Base-by-base conservation (phyloP, 2,797 vertebrate genomes). In the Oreochromis mossambicus region DNA sequence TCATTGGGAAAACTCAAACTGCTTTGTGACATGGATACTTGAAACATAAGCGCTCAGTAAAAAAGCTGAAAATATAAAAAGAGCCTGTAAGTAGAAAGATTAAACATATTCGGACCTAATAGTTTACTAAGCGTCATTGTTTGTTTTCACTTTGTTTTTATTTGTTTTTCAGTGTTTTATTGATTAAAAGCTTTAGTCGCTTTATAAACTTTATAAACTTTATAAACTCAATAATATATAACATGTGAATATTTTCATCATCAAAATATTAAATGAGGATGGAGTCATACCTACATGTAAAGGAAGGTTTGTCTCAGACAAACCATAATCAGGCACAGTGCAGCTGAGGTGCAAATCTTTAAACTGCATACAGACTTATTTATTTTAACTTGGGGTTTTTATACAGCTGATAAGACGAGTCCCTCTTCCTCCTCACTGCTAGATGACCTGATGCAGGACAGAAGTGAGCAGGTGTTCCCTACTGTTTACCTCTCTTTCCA, bases 31-130 rank as follows among this genome's bases (percentile, higher is more conserved):
- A 34, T 1, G 58, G 29, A 63, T 4, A 11, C 17, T 36, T 63
- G 32, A 63, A 63, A 7, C 9, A 63, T 19, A 8, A 17, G 26
- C 7, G 5, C 58, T 63, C 15, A 48, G 46, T 48, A 15, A 6
- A 15, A 12, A 63, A 36, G 32, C 32, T 36, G 32, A 7, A 63
- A 34, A 36, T 11, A 61, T 19, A 34, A 61, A 7, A 63, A 63
- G 17, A 63, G 58, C 1, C 32, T n/a, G 32, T 63, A 19, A 17
- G 55, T 9, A 63, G 10, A 63, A 36, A 63, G 10, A 36, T 36
- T n/a, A 63, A 63, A 63, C 4, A 36, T 63, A 36, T n/a, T 63
- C 0, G 0, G 1, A 36, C 6, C 17, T 11, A n/a, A 36, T 36
- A 34, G 29, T 36, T 34, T 1, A 32, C 32, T 34, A 12, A 61